A percentile compares a stretch with the other conserved stretches of the same genome.
Conservation (phyloP, 2,113 vertebrate species). For the Chiloscyllium plagiosum region DNA sequence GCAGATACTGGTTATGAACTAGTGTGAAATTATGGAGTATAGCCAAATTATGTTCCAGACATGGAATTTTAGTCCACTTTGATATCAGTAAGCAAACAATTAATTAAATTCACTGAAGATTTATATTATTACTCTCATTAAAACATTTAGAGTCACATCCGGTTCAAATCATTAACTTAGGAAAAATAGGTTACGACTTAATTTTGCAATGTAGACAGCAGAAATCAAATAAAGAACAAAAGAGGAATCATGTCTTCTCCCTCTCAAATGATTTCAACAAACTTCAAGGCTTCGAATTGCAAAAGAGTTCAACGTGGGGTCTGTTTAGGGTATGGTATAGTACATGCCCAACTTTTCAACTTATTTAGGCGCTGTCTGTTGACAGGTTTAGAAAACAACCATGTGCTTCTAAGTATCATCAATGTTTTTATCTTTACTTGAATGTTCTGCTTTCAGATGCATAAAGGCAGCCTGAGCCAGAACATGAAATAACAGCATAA, state of each 20-base stretch:
- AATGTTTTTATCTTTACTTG: background rate
- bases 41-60: background rate
- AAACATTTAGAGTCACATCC: background rate
- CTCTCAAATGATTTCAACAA: background rate
- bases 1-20: background rate
- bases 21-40: background rate
- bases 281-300: background rate
- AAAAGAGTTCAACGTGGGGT: background rate
- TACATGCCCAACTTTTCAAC: slow-evolving; percentile 2
- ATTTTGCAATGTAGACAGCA: background rate
- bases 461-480: background rate
- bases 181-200: background rate
- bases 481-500: background rate
- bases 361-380: background rate
- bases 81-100: background rate
- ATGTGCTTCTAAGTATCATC: background rate
- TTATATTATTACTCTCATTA: background rate
- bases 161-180: no score
- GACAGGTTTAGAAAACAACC: background rate
- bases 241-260: background rate
- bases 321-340: background rate
- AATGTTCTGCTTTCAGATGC: background rate
- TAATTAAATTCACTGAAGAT: background rate
- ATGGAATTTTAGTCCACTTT: background rate
- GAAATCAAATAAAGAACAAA: slow-evolving; percentile 4